Evolutionary conservation across 2,113 vertebrate genomes (phyloP), one percentile per base, ranked within the genome.

Genomic region (Leptobrachium ailaonicum): DNA sequence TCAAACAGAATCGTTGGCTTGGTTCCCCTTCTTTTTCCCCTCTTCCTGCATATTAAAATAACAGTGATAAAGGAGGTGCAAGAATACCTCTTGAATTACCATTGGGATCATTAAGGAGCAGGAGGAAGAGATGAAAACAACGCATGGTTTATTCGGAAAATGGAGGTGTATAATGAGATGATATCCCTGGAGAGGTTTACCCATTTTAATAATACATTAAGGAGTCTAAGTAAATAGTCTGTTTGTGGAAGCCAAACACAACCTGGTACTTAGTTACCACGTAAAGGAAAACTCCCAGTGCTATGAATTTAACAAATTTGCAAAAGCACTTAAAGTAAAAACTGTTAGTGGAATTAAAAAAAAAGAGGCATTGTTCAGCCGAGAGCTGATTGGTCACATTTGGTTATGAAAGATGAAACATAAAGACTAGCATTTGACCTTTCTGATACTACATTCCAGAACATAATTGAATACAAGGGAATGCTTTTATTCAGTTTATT

Each of bases 151-250:
- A 98, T 97, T 97, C 96, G 94, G 96, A 96, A 98, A 98, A 99
- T 98, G 97, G 98, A 99, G 97, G 97, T 96, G 93, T 94, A 96
- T 96, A 98, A 98, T 96, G 95, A 96, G 96, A 97, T 95, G 95
- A 92, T 85, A 90, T 98, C 98, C 96, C 97, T 87, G 88, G 96
- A 97, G 98, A 95, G 96, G 96, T 97, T 99, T 99, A 98, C 95
- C 96, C 96, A 94, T 97, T 98, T 99, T 99, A 99, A 99, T 99
- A 99, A 99, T 99, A 98, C 96, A 98, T 99, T 96, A 99, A 98
- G 96, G 95, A 97, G 95, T 87, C 92, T 92, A 92, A 94, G 95
- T 95, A 97, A 98, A 98, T 95, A 95, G 94, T 96, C 95, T 94
- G 94, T 91, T 93, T 91, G 92, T 93, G 94, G 90, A 92, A 96